Evolutionary conservation across 2,888 invertebrate genomes (phyloP).

Genomic region (Athalia circularis): DNA sequence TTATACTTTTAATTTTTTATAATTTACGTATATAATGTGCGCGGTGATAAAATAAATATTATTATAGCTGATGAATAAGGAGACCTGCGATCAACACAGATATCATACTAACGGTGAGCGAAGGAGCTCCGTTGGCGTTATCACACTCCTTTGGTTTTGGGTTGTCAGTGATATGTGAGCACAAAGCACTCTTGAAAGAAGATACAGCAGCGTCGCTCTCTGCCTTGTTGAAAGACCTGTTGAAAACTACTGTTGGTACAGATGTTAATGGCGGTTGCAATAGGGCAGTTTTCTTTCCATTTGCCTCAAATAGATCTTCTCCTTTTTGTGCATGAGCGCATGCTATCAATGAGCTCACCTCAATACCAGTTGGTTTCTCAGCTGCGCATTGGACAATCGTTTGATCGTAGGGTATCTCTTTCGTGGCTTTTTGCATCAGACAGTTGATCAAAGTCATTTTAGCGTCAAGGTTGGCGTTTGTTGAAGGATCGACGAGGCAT

Average conservation of each 20-base stretch:
- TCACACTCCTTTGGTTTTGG: conserved; percentile 67
- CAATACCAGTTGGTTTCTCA: no score
- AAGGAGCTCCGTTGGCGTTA: conserved; percentile 2
- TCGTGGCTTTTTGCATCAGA: conserved; percentile 77
- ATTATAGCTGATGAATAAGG: conserved; percentile 17
- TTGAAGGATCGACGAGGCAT: conserved; percentile 73
- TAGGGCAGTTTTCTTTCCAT: conserved; percentile 77
- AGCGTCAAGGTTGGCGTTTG: conserved; percentile 73
- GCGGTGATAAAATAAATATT: background rate
- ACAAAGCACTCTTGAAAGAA: conserved; percentile 78
- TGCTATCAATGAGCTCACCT: no score
- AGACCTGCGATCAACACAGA: conserved; percentile 8
- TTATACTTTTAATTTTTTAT: conserved; percentile 10
- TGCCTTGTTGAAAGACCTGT: conserved; percentile 78
- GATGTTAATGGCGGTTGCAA: conserved; percentile 78
- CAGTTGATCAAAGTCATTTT: conserved; percentile 78
- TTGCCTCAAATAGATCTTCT: conserved; percentile 73
- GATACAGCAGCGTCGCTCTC: conserved; percentile 77
- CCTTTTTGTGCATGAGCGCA: conserved; percentile 72
- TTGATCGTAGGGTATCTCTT: conserved; percentile 74
- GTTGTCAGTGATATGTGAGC: conserved; percentile 73
- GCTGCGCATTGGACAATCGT: conserved; percentile 63
- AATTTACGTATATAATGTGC: conserved; percentile 3
- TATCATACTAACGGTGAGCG: conserved; percentile 17
- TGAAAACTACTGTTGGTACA: conserved; percentile 82